Evolutionary conservation across 2,797 vertebrate genomes (phyloP).

Genomic region (Margarornis squamiger): DNA sequence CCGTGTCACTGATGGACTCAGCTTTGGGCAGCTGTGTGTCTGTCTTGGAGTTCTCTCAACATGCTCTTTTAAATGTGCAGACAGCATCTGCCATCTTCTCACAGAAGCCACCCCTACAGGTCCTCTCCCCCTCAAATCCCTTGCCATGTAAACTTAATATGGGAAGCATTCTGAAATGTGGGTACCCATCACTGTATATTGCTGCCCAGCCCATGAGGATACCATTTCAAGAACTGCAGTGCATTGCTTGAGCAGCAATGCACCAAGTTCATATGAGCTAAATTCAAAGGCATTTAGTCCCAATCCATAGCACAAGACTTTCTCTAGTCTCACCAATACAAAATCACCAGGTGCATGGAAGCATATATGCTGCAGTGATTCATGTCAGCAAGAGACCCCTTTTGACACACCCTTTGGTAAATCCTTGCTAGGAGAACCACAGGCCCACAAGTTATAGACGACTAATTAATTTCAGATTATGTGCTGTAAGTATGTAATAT

Average conservation of each 20-base stretch:
- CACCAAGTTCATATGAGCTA: background rate
- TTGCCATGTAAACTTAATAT: accelerated
- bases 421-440: background rate
- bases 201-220: background rate
- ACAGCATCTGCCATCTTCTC: background rate
- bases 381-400: background rate
- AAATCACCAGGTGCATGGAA: background rate
- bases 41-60: background rate
- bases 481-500: background rate
- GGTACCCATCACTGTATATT: background rate
- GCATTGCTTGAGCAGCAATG: background rate
- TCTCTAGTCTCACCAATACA: background rate
- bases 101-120: background rate
- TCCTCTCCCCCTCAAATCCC: accelerated
- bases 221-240: background rate
- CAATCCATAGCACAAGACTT: background rate
- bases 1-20: too few species aligned
- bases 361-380: background rate
- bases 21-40: accelerated
- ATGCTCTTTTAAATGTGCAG: background rate
- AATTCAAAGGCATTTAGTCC: background rate
- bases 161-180: background rate
- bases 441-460: background rate
- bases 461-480: background rate
- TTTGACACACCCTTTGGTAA: background rate